Base-by-base conservation (phyloP, 2,888 invertebrate genomes). In the Tenthredo scrophulariae region DNA sequence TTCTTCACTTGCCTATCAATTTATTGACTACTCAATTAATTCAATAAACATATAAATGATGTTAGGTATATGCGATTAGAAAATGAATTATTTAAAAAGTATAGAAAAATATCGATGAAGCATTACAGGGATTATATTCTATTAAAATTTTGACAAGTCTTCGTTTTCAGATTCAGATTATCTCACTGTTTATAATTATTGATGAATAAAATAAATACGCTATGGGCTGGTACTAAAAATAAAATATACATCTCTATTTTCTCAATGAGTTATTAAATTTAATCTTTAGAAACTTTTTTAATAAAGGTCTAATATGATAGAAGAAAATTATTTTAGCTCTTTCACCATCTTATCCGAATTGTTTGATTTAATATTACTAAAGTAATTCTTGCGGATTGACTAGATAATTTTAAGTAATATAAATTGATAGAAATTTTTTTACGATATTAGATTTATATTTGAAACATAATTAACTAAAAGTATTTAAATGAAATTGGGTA, bases 161-260 rank as follows among this genome's bases (percentile, higher is more conserved):
- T 54, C 22, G 2, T 54, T 77, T 77, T 74, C 22, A n/a, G 22
- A 26, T 43, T 43, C 74, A 40, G 10, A 74, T 43, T 75, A 22
- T 46, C 15, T 26, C 46, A 46, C 22, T 75, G 46, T 75, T 75
- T 46, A 70, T 10, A 70, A 70, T 75, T 46, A 75, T 22, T 75
- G 43, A 46, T 75, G 13, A 46, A 72, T 72, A 15, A 13, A 75
- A 46, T 75, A 72, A 18, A 40, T 72, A 22, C 26, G 26, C 13
- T 26, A 75, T 75, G 75, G 75, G 75, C 75, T 75, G 75, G 75
- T 75, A 75, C 54, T 77, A 33, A 77, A 77, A 77, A 77, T 50
- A 33, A 77, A 77, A 13, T 18, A 46, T 29, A 3, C 18, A 33
- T 50, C 29, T 77, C 54, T 50, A 77, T 77, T 77, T 29, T 54